A percentile compares a stretch with the other conserved stretches of the same genome.
Evolutionary conservation across 1,140 invertebrate species (phyloP).

Genomic region (Trissolcus basalis): DNA sequence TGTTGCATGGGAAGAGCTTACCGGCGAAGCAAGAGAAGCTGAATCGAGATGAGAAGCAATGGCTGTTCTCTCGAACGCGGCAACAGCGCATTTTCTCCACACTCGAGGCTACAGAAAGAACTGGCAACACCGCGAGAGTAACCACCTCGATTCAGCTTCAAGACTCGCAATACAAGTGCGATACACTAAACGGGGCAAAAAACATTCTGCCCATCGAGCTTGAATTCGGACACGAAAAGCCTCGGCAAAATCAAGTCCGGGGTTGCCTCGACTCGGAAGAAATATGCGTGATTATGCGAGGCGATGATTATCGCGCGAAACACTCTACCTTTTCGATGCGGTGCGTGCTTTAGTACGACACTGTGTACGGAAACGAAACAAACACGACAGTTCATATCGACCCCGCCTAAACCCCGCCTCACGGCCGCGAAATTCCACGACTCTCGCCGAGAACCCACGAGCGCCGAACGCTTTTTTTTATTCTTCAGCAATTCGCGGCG

Average conservation of each 20-base stretch:
- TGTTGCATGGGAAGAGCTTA: conserved; percentile 39
- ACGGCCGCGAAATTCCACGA: conserved; percentile 59
- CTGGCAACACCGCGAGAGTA: conserved; percentile 48
- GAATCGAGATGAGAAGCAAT: conserved; percentile 28
- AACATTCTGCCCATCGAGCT: conserved; percentile 5
- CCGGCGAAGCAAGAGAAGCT: conserved; percentile 28
- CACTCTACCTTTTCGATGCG: conserved; percentile 55
- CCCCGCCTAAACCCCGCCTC: conserved; percentile 75
- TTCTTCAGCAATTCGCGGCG: neutral
- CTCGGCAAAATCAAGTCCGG: conserved; percentile 16
- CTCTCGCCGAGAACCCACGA: conserved; percentile 43
- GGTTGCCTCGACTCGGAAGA: neutral
- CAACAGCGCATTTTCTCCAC: conserved; percentile 49
- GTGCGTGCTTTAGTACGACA: conserved; percentile 61
- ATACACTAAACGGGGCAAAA: conserved; percentile 20
- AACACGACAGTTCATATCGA: conserved; percentile 69
- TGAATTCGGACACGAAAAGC: neutral
- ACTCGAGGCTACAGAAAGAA: conserved; percentile 46
- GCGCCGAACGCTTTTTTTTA: conserved; percentile 8
- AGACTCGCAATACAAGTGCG: conserved; percentile 44
- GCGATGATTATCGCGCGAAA: conserved; percentile 28
- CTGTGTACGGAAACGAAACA: conserved; percentile 62
- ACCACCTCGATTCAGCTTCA: conserved; percentile 44
- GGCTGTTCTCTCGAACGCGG: conserved; percentile 53
- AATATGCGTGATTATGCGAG: conserved; percentile 19